A percentile compares a stretch with the other conserved stretches of the same genome.
phyloP scores from a whole-genome alignment of 2,113 vertebrate species.

The Sander vitreus region DNA sequence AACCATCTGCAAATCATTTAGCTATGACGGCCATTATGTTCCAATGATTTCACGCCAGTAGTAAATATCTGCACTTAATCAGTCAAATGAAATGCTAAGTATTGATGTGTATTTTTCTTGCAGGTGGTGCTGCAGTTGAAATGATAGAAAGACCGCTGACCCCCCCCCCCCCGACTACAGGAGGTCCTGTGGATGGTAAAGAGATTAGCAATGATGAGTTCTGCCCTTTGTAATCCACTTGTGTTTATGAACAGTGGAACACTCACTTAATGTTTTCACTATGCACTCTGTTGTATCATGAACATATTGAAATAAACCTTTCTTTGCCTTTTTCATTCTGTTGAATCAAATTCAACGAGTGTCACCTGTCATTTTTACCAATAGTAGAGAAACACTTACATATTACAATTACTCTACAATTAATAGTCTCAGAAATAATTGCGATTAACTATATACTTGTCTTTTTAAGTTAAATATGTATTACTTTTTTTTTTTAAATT shows the following conservation, averaged over 20 bases:
- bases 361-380: neutral
- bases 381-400: too few relatives aligned
- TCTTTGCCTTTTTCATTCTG: neutral
- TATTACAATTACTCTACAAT: too few relatives aligned
- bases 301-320: slow-evolving; percentile 6
- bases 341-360: neutral
- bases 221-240: neutral
- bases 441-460: too few relatives aligned
- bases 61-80: neutral
- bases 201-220: neutral
- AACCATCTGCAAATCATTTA: neutral
- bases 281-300: neutral
- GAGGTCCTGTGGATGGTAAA: neutral
- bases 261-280: neutral
- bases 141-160: slow-evolving; percentile 64
- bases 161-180: neutral
- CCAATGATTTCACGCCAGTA: neutral
- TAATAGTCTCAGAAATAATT: too few relatives aligned
- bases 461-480: too few relatives aligned
- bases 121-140: slow-evolving; percentile 93
- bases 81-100: neutral
- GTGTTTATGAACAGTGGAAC: neutral
- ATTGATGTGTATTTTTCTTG: slow-evolving; percentile 42
- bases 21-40: neutral
- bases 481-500: too few relatives aligned